phyloP scores from a whole-genome alignment of 2,113 vertebrate species.

The Nothoprocta perdicaria region DNA sequence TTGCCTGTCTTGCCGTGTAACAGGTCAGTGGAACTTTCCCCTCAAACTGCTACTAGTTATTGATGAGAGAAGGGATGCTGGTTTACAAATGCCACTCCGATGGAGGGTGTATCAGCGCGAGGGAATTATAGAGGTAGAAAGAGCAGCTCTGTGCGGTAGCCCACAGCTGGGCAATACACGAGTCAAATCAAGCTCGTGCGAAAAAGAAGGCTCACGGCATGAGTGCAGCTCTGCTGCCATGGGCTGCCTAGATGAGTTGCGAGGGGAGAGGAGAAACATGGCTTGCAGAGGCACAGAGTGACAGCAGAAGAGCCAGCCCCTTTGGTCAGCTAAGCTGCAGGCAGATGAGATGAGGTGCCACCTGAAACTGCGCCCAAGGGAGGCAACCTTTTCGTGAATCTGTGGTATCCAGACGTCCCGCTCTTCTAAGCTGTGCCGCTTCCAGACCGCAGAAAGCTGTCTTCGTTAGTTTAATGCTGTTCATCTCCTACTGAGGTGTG shows the following conservation, averaged over 20 bases:
- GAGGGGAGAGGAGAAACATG: fast-evolving
- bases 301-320: background rate
- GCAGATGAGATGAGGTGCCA: background rate
- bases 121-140: fast-evolving
- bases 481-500: background rate
- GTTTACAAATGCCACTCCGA: background rate
- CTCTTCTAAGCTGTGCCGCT: fast-evolving
- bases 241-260: background rate
- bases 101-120: background rate
- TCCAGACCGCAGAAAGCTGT: background rate
- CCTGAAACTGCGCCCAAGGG: background rate
- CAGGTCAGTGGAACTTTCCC: background rate
- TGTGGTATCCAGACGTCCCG: background rate
- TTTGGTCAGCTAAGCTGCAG: background rate
- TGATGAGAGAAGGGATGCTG: background rate
- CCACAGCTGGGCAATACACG: background rate
- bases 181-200: background rate
- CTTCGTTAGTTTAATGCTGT: background rate
- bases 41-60: background rate
- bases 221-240: background rate
- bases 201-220: background rate
- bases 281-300: background rate
- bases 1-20: background rate
- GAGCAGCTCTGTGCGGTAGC: background rate
- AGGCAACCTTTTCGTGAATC: background rate